Conservation (phyloP, 2,113 vertebrate species). For the Gavia stellata region DNA sequence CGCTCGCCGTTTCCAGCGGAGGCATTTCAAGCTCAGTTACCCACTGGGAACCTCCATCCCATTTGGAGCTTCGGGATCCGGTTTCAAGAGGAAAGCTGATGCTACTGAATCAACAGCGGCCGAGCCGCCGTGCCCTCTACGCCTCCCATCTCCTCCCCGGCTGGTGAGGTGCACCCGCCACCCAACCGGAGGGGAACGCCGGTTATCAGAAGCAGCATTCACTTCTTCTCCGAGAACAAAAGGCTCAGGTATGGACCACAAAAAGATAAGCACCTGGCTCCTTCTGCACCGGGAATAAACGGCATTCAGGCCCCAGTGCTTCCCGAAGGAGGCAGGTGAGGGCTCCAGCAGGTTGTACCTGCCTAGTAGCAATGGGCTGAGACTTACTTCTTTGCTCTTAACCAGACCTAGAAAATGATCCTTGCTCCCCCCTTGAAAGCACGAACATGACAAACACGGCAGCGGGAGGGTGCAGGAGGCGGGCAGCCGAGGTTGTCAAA, state of each 20-base stretch:
- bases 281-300: neutral
- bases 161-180: neutral
- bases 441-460: neutral
- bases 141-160: neutral
- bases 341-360: neutral
- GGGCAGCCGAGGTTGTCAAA: neutral
- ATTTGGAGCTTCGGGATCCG: neutral
- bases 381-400: neutral
- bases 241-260: neutral
- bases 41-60: neutral
- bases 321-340: neutral
- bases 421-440: neutral
- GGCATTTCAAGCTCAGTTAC: neutral
- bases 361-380: neutral
- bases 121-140: rapidly evolving
- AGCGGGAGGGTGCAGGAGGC: neutral
- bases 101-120: neutral
- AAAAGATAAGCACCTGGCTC: neutral
- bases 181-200: neutral
- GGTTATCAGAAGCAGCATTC: neutral
- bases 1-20: neutral
- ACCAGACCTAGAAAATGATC: neutral
- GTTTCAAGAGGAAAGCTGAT: neutral
- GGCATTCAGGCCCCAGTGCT: neutral
- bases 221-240: neutral